Conservation (phyloP, 1,140 invertebrate species). For the Delia radicum region DNA sequence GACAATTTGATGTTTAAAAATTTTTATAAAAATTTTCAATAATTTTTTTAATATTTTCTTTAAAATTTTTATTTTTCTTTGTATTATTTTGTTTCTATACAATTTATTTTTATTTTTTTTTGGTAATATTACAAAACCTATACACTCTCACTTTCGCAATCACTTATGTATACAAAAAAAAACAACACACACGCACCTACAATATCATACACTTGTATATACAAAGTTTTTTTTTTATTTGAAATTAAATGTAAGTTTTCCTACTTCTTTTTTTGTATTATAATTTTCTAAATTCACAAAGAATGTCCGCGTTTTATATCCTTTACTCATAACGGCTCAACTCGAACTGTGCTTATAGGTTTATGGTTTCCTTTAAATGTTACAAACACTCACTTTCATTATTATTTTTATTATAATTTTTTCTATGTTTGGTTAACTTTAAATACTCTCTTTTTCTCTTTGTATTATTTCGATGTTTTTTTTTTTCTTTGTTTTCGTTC, state of each 20-base stretch:
- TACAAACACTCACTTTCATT: background rate
- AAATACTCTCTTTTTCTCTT: background rate
- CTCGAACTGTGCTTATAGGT: slow-evolving; percentile 16
- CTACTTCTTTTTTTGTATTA: background rate
- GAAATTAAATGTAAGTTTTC: no score
- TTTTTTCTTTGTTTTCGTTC: background rate
- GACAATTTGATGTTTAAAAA: no score
- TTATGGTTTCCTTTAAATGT: background rate
- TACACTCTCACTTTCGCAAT: no score
- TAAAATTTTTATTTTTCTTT: no score
- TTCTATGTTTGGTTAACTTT: slow-evolving; percentile 1
- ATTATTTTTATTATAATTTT: background rate
- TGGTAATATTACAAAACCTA: no score
- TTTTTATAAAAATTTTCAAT: background rate
- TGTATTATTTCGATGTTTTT: background rate
- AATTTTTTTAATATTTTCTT: background rate
- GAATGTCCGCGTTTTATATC: slow-evolving; percentile 1
- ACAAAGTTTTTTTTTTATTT: background rate
- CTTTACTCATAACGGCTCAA: slow-evolving; percentile 11
- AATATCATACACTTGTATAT: background rate
- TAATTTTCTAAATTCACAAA: background rate
- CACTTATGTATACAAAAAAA: background rate
- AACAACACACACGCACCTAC: no score
- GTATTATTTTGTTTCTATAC: background rate
- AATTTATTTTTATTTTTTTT: background rate